Evolutionary conservation across 2,113 vertebrate genomes (phyloP).

Genomic region (Tyto alba): DNA sequence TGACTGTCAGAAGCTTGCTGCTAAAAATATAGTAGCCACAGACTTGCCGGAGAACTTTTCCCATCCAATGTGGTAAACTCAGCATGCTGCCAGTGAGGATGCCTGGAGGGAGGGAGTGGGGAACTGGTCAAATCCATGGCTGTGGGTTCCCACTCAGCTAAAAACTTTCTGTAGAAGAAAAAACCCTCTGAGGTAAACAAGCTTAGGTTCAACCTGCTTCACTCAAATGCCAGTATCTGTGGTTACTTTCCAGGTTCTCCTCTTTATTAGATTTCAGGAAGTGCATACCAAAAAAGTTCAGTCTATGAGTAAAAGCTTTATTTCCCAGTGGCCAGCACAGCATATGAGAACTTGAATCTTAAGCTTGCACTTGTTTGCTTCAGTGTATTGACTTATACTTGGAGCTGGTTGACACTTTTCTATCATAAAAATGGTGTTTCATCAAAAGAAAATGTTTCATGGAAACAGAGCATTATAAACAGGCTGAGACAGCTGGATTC

Average conservation of each 20-base stretch:
- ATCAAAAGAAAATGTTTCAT: neutral
- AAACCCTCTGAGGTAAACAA: neutral
- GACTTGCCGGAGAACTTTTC: neutral
- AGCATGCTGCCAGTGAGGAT: neutral
- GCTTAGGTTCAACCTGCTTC: neutral
- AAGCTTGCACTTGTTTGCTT: neutral
- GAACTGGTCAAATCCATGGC: neutral
- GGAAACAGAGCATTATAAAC: neutral
- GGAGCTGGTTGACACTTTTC: neutral
- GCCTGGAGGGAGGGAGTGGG: neutral
- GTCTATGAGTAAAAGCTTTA: neutral
- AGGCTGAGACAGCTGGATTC: neutral
- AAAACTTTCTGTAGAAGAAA: neutral
- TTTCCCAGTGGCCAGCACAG: slow-evolving; percentile 14
- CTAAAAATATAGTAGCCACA: neutral
- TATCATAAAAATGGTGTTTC: neutral
- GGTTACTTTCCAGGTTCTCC: neutral
- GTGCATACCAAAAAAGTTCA: neutral
- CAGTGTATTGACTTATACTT: neutral
- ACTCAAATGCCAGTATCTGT: neutral
- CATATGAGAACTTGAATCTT: neutral
- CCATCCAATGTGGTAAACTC: neutral
- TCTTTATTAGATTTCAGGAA: slow-evolving; percentile 22
- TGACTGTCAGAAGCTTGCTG: neutral
- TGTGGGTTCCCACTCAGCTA: neutral